Evolutionary conservation across 2,888 invertebrate genomes (phyloP).

Genomic region (Alloplasta piceator): DNA sequence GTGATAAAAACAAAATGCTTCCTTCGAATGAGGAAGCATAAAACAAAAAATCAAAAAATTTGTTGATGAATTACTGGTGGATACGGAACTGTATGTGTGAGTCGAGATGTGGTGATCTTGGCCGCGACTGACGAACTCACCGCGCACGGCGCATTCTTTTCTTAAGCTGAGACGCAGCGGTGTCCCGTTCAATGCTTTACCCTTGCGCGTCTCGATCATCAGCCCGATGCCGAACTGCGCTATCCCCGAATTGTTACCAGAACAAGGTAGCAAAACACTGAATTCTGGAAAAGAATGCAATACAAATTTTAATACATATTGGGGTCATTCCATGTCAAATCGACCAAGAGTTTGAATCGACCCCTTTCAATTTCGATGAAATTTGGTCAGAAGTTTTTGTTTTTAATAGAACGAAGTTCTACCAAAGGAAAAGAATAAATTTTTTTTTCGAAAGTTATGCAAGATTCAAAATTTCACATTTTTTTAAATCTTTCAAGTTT

Average conservation of each 20-base stretch:
- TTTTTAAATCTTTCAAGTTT: no score
- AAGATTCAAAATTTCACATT: no score
- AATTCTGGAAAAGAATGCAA: conserved; percentile 87
- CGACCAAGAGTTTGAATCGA: no score
- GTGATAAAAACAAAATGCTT: conserved; percentile 14
- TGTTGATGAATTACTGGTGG: conserved; percentile 79
- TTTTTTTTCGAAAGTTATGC: no score
- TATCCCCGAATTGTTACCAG: conserved; percentile 94
- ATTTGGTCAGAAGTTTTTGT: no score
- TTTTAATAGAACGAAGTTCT: no score
- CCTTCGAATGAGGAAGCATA: neutral
- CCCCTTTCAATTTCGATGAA: no score
- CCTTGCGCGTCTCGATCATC: conserved; percentile 91
- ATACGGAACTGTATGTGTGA: conserved; percentile 82
- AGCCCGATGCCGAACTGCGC: conserved; percentile 95
- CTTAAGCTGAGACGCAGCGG: conserved; percentile 93
- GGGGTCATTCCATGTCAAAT: no score
- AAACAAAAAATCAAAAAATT: conserved; percentile 71
- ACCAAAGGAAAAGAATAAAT: no score
- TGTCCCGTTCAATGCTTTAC: conserved; percentile 92
- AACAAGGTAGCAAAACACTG: conserved; percentile 94
- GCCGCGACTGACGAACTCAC: conserved; percentile 87
- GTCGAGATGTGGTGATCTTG: conserved; percentile 81
- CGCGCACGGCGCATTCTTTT: conserved; percentile 97
- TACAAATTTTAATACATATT: neutral